phyloP scores from a whole-genome alignment of 2,888 invertebrate genomes.

The Stenurella melanura region DNA sequence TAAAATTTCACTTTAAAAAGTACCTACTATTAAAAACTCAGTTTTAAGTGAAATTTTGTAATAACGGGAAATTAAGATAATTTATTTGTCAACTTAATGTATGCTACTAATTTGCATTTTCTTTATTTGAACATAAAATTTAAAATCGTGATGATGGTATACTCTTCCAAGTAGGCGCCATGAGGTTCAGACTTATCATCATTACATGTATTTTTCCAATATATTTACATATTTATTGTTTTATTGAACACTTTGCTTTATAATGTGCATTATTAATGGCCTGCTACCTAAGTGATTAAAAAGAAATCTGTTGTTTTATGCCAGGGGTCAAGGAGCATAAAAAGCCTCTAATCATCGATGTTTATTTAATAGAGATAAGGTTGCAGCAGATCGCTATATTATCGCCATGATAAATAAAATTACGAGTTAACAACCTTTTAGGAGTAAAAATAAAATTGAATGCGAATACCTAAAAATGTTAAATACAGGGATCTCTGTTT shows the following conservation, averaged over 20 bases:
- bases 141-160: conserved; percentile 23
- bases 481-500: no score
- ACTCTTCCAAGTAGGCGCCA: conserved; percentile 17
- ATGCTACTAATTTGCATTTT: conserved; percentile 30
- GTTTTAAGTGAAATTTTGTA: conserved; percentile 30
- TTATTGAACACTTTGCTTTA: neutral
- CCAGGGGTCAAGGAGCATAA: no score
- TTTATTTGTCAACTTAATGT: conserved; percentile 13
- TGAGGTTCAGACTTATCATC: neutral
- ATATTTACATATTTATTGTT: conserved; percentile 32
- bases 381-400: no score
- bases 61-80: conserved; percentile 27
- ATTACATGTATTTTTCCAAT: conserved; percentile 7
- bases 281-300: neutral
- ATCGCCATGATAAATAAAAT: no score
- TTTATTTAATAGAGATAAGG: no score
- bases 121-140: conserved; percentile 30
- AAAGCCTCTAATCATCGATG: no score
- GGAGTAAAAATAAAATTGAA: no score
- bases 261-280: neutral
- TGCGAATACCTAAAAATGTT: no score
- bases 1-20: conserved; percentile 4
- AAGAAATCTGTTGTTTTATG: no score
- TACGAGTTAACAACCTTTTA: no score
- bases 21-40: neutral